These are phyloP conservation scores for Diplazon laetatorius DNA, from an alignment of 2,888 invertebrate genomes.

Conservation along the genomic window DNA sequence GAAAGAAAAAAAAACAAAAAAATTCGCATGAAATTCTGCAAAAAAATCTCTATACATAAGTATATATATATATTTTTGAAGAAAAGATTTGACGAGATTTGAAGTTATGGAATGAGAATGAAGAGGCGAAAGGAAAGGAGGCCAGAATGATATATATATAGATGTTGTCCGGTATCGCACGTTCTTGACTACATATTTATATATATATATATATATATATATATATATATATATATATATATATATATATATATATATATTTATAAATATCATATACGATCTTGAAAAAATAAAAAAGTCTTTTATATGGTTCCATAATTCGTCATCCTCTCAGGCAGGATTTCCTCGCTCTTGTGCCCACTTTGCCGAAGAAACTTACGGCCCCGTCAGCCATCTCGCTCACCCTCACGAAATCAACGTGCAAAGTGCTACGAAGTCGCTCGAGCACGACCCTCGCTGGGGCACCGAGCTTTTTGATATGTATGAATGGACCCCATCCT, in stretches of 20 bases:
- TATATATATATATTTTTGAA: no score
- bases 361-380: background rate
- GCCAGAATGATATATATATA: slow-evolving; percentile 13
- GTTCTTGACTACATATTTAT: background rate
- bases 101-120: slow-evolving; percentile 6
- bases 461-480: slow-evolving; percentile 69
- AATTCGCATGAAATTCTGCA: no score
- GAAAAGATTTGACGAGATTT: no score
- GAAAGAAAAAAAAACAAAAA: no score
- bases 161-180: background rate
- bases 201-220: no score
- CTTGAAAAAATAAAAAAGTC: slow-evolving; percentile 14
- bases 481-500: slow-evolving; percentile 74
- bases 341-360: background rate
- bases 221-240: no score
- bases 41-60: no score
- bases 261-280: no score
- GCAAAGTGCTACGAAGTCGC: slow-evolving; percentile 5
- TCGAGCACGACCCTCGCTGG: slow-evolving; percentile 62
- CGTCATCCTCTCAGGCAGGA: slow-evolving; percentile 34
- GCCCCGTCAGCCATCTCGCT: slow-evolving; percentile 4
- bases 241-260: no score
- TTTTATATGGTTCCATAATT: slow-evolving; percentile 27
- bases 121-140: background rate
- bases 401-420: background rate